These are phyloP conservation scores for Heliconius aoede DNA, from an alignment of 2,888 invertebrate genomes.

Conservation along the genomic window DNA sequence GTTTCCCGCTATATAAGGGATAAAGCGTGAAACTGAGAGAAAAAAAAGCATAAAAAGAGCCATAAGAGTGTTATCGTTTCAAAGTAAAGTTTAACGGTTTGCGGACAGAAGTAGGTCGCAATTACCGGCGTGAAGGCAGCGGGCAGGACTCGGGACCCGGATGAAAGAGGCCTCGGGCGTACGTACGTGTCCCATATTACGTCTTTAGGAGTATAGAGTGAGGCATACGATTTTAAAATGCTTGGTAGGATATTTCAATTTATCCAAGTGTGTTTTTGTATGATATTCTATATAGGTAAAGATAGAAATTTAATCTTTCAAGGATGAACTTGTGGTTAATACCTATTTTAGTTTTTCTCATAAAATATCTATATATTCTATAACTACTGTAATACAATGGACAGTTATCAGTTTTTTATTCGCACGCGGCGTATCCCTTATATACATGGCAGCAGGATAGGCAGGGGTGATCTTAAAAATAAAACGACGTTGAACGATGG, in stretches of 20 bases:
- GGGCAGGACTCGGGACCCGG: constrained; percentile 35
- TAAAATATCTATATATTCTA: too few species aligned
- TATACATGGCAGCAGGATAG: too few species aligned
- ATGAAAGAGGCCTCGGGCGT: constrained; percentile 27
- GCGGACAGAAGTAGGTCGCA: constrained; percentile 44
- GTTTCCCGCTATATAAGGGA: neutral
- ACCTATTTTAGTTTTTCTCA: too few species aligned
- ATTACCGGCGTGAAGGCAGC: constrained; percentile 43
- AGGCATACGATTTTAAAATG: neutral
- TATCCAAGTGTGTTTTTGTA: neutral
- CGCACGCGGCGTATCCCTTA: too few species aligned
- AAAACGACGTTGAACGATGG: too few species aligned
- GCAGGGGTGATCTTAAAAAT: too few species aligned
- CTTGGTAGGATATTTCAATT: neutral
- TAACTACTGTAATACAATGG: too few species aligned
- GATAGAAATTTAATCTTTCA: neutral
- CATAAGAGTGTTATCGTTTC: constrained; percentile 8
- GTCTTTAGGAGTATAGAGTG: neutral
- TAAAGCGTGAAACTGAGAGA: neutral
- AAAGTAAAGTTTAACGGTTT: constrained; percentile 21
- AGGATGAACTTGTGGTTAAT: too few species aligned
- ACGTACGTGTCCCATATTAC: constrained; percentile 20
- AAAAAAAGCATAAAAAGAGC: neutral
- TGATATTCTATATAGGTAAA: neutral
- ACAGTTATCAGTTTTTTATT: too few species aligned